Percentiles rank a stretch among this genome's conserved stretches.
Evolutionary conservation across 23 tunicate genomes (phyloP).

Genomic region (Diplosoma virens): DNA sequence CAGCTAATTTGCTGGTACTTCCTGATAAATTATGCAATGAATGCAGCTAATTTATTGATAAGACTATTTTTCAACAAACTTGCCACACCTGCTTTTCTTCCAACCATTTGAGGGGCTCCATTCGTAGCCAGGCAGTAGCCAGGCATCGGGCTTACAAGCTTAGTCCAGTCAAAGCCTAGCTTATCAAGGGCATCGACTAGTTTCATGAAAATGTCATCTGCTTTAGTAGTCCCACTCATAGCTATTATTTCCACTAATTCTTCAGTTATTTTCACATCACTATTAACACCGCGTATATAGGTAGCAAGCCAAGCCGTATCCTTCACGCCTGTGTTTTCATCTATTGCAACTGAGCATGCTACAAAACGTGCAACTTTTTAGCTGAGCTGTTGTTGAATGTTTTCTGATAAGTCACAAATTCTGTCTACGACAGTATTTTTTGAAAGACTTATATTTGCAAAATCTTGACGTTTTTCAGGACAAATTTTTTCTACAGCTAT

Average conservation of each 20-base stretch:
- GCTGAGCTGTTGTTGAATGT: constrained; percentile 4
- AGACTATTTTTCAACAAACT: background rate
- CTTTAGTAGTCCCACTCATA: background rate
- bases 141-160: background rate
- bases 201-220: background rate
- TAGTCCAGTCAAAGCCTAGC: background rate
- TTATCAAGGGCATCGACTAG: constrained; percentile 1
- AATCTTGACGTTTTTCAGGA: constrained; percentile 4
- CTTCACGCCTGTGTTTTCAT: background rate
- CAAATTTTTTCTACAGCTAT: constrained; percentile 1
- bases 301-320: background rate
- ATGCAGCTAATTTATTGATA: constrained; percentile 7
- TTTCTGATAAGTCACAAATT: background rate
- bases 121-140: background rate
- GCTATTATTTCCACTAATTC: background rate
- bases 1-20: too few relatives aligned
- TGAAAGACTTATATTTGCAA: constrained; percentile 6
- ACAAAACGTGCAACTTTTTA: too few relatives aligned
- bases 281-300: constrained; percentile 2
- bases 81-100: constrained; percentile 20
- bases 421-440: background rate
- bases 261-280: constrained; percentile 5
- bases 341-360: too few relatives aligned
- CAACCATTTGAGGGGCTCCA: background rate
- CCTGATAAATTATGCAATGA: constrained; percentile 2